A percentile compares a stretch with the other conserved stretches of the same genome.
Evolutionary conservation across 2,888 invertebrate species (phyloP).

Genomic region (Amphipyra tragopoginis): DNA sequence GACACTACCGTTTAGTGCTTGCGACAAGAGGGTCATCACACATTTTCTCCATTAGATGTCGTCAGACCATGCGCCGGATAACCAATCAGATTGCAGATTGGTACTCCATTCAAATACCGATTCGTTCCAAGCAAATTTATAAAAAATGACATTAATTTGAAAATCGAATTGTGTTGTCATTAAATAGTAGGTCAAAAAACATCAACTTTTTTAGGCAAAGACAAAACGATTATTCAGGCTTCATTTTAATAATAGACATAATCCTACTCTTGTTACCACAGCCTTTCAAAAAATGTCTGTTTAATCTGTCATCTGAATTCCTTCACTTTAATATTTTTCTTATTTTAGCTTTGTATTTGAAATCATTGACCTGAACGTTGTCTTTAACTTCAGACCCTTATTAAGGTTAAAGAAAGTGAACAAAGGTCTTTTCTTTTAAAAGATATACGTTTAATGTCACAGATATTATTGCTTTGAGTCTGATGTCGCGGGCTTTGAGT

Average conservation of each 20-base stretch:
- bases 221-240: background rate
- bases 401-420: slow-evolving; percentile 29
- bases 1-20: no score
- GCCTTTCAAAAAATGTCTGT: background rate
- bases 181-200: no score
- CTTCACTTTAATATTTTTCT: slow-evolving; percentile 2
- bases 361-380: slow-evolving; percentile 8
- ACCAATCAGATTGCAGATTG: no score
- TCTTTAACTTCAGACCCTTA: slow-evolving; percentile 41
- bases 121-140: no score
- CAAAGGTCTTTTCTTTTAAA: slow-evolving; percentile 29
- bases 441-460: slow-evolving; percentile 18
- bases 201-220: no score
- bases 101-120: no score
- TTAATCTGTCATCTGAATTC: background rate
- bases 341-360: slow-evolving; percentile 12
- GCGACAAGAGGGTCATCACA: no score
- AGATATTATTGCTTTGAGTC: slow-evolving; percentile 18
- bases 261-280: background rate
- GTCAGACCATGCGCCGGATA: no score
- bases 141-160: no score
- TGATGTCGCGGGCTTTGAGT: slow-evolving; percentile 16
- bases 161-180: no score
- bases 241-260: background rate
- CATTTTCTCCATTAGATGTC: no score